Base-by-base conservation (phyloP, 2,113 vertebrate genomes). In the Theristicus caerulescens region DNA sequence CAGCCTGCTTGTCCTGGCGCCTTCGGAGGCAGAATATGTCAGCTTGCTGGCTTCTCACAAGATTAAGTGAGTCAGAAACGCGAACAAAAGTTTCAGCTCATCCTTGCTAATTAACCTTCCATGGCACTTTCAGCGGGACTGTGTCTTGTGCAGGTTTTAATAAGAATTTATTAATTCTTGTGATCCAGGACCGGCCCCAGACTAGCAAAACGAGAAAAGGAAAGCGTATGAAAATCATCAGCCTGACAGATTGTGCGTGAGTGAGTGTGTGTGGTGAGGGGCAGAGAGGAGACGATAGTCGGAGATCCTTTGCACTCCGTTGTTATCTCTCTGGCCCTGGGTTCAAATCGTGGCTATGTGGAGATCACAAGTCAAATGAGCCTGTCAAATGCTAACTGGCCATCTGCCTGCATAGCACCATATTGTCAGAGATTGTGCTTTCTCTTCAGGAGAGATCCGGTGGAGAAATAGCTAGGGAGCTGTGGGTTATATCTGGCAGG, bases 1-100 rank as follows among this genome's bases (percentile, higher is more conserved):
- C 98, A 98, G 99, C 97, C 98, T 99, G 97, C 99, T 99, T 91
- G 98, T 99, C 97, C 98, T 99, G 97, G 98, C 98, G 4, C 99
- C 99, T 34, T 98, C 99, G 2, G 99, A 99, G 98, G 98, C 98
- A 11, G 98, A 95, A 98, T 99, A 99, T 98, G 97, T 99, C 97
- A 97, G 97, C 71, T 98, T 98, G 90, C 97, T 99, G 98, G 99
- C 99, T 98, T 98, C 98, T 98, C 99, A 99, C 98, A 99, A 99
- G 98, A 99, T 99, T 98, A 99, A 99, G 99, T 99, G 94, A 98
- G 99, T 98, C 98, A 98, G 97, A 98, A 98, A 98, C 93, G 76
- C 49, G 82, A 95, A 20, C 70, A 38, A 96, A 97, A 96, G 79
- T 96, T 98, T 96, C 92, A 15, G 96, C 97, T 97, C 97, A 90